Evolutionary conservation across 2,888 invertebrate genomes (phyloP).

Genomic region (Zaprionus obscuricornis): DNA sequence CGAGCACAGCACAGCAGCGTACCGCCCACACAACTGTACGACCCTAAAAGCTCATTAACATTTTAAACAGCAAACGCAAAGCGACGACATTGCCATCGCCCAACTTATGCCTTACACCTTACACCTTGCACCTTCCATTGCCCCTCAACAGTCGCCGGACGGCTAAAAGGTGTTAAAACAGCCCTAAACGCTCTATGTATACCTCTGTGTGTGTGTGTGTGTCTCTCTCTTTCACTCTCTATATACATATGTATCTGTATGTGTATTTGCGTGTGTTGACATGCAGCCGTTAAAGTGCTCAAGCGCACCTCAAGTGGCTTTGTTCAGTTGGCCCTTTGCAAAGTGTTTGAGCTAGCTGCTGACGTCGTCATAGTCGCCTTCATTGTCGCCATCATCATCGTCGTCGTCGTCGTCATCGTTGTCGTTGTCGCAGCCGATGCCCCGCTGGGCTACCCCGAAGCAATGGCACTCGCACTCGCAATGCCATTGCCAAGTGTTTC

Average conservation of each 20-base stretch:
- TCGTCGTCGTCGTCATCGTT: conserved; percentile 15
- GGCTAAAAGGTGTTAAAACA: conserved; percentile 74
- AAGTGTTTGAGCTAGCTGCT: conserved; percentile 69
- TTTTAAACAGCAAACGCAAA: conserved; percentile 74
- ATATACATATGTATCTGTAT: conserved; percentile 2
- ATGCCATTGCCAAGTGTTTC: conserved; percentile 29
- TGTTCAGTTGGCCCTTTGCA: conserved; percentile 75
- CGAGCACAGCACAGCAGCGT: conserved; percentile 3
- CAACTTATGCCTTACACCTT: conserved; percentile 12
- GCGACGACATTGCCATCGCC: conserved; percentile 38
- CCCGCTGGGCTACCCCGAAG: conserved; percentile 30
- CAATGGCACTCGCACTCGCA: conserved; percentile 15
- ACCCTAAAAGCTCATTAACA: conserved; percentile 78
- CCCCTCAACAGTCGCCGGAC: conserved; percentile 21
- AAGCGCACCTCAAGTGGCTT: conserved; percentile 79
- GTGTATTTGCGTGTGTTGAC: conserved; percentile 58
- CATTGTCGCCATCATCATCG: conserved; percentile 20
- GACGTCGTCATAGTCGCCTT: conserved; percentile 41
- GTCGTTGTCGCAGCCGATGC: conserved; percentile 22
- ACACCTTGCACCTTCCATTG: neutral
- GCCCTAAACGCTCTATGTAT: conserved; percentile 57
- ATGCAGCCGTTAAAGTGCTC: conserved; percentile 78
- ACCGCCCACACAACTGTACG: conserved; percentile 30
- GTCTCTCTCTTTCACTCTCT: too few relatives aligned
- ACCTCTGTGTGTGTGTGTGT: conserved; percentile 12